These are phyloP conservation scores for Andrena fulva DNA, from an alignment of 2,888 invertebrate genomes.

Conservation along the genomic window DNA sequence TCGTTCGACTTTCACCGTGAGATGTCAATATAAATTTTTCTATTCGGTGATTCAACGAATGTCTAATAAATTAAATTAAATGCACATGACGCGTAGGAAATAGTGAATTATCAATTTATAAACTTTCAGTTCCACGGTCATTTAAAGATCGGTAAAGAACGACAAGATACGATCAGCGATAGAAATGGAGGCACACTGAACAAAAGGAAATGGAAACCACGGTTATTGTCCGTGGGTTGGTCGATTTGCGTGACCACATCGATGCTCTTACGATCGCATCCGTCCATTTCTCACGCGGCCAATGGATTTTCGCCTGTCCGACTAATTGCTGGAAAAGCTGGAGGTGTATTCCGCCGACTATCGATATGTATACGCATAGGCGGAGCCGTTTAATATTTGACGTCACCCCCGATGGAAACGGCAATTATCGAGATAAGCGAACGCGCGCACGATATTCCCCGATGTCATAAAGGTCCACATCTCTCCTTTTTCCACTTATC, in stretches of 20 bases:
- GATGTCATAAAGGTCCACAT: constrained; percentile 72
- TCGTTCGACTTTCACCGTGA: too few species aligned
- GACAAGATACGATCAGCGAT: constrained; percentile 57
- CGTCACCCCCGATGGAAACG: constrained; percentile 76
- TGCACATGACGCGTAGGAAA: too few species aligned
- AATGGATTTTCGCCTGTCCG: constrained; percentile 75
- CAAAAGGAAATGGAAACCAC: constrained; percentile 40
- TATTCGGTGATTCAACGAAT: too few species aligned
- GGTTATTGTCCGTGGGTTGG: constrained; percentile 61
- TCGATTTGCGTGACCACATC: constrained; percentile 67
- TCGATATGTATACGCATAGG: constrained; percentile 69
- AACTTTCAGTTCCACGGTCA: constrained; percentile 33
- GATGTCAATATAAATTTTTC: too few species aligned
- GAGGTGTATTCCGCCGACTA: constrained; percentile 63
- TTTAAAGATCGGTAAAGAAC: constrained; percentile 1
- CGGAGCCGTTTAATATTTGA: constrained; percentile 77
- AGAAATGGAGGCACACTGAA: constrained; percentile 19
- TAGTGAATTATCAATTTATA: constrained; percentile 4
- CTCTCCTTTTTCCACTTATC: constrained; percentile 62
- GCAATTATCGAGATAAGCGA: constrained; percentile 79
- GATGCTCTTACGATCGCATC: constrained; percentile 59
- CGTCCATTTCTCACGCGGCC: constrained; percentile 71
- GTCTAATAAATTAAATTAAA: too few species aligned
- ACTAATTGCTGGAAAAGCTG: constrained; percentile 75
- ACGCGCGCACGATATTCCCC: constrained; percentile 70